Conservation (phyloP, 2,113 vertebrate genomes). For the Crotalus horridus region DNA sequence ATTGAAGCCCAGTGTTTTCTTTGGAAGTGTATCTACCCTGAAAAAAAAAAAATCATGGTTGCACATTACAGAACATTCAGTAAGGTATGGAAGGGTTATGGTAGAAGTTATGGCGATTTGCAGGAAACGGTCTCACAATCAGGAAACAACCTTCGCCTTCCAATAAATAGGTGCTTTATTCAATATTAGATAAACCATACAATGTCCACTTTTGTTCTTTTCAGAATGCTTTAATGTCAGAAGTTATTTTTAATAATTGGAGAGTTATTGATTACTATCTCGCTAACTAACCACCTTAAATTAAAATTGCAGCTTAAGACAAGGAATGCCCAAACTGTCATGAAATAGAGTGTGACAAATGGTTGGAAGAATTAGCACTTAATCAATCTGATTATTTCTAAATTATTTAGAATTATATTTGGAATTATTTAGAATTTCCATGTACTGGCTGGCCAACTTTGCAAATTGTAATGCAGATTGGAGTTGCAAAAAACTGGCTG, state of each 20-base stretch:
- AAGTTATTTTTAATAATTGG: not conserved
- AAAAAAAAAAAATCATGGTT: not conserved
- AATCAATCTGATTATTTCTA: not conserved
- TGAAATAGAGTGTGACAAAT: not conserved
- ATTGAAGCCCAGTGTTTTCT: not conserved
- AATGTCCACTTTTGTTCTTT: not conserved
- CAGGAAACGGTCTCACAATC: not conserved
- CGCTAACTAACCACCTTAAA: not conserved
- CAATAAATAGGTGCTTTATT: not conserved
- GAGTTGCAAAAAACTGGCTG: not conserved
- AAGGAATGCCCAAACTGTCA: not conserved
- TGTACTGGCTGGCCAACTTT: not conserved
- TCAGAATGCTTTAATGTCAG: not conserved
- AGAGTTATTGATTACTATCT: not conserved
- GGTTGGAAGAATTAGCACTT: not conserved
- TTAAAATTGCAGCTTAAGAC: not conserved
- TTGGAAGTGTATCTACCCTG: not conserved
- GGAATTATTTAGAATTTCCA: not conserved
- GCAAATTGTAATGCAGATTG: not conserved
- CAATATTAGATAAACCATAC: not conserved
- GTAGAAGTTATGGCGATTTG: not conserved
- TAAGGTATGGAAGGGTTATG: not conserved
- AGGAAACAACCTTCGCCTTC: not conserved
- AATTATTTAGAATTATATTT: not conserved
- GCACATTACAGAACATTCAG: not conserved